phyloP scores from a whole-genome alignment of 1,140 invertebrate genomes.

The Goniozus legneri region DNA sequence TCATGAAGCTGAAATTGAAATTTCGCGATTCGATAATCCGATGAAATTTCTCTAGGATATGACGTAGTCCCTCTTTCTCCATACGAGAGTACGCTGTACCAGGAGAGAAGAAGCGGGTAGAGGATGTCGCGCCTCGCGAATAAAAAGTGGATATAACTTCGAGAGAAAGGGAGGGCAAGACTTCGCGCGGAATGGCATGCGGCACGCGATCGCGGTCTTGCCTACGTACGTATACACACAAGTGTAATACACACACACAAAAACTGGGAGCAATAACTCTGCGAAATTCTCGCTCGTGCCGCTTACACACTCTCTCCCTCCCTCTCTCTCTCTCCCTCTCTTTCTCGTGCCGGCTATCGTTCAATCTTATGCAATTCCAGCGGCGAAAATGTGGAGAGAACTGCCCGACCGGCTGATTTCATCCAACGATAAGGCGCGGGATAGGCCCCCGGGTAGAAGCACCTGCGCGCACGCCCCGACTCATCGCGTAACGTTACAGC shows the following conservation, averaged over 20 bases:
- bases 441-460: background rate
- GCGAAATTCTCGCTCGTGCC: slow-evolving; percentile 24
- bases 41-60: too few species aligned
- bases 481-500: too few species aligned
- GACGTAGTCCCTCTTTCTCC: too few species aligned
- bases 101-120: too few species aligned
- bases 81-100: too few species aligned
- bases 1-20: too few species aligned
- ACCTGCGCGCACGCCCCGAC: background rate
- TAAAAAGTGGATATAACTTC: slow-evolving; percentile 10
- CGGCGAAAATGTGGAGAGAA: slow-evolving; percentile 26
- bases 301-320: slow-evolving; percentile 1
- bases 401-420: slow-evolving; percentile 8
- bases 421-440: slow-evolving; percentile 10
- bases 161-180: background rate
- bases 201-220: slow-evolving; percentile 29
- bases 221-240: slow-evolving; percentile 7
- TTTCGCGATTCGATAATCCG: too few species aligned
- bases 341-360: slow-evolving; percentile 26
- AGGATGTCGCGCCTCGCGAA: slow-evolving; percentile 7
- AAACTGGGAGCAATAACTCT: slow-evolving; percentile 22
- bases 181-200: slow-evolving; percentile 21
- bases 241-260: background rate
- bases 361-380: slow-evolving; percentile 33
- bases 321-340: background rate